Percentiles rank a stretch among this genome's conserved stretches.
Evolutionary conservation across 2,797 vertebrate genomes (phyloP).

Genomic region (Parotocinclus haroldoi): DNA sequence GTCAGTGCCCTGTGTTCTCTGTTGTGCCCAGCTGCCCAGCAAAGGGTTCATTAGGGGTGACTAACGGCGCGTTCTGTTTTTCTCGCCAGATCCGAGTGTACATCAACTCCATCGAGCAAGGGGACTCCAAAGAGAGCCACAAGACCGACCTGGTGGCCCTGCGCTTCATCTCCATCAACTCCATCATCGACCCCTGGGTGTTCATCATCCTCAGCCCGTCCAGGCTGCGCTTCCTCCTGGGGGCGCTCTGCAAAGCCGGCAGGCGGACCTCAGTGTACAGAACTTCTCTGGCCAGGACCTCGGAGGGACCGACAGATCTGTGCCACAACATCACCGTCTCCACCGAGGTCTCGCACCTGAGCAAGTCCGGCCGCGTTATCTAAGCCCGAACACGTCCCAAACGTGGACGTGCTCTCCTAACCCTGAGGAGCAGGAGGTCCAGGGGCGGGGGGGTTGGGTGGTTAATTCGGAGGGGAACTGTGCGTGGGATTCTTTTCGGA

Average conservation of each 20-base stretch:
- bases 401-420: no score
- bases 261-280: constrained; percentile 30
- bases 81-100: constrained; percentile 80
- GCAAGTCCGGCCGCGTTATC: constrained; percentile 27
- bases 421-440: no score
- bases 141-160: constrained; percentile 75
- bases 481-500: no score
- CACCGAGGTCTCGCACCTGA: constrained; percentile 29
- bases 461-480: no score
- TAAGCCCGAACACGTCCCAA: constrained; percentile 1
- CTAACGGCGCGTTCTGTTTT: background rate
- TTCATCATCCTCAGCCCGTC: constrained; percentile 86
- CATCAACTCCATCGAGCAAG: constrained; percentile 62
- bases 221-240: constrained; percentile 76
- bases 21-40: no score
- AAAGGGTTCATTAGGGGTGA: background rate
- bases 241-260: constrained; percentile 58
- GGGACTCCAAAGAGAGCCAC: rapidly evolving
- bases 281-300: constrained; percentile 37
- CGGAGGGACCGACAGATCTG: constrained; percentile 33
- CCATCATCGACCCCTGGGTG: constrained; percentile 90
- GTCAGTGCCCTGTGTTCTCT: no score
- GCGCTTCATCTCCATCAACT: constrained; percentile 84
- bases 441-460: no score
- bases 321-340: background rate